Conservation (phyloP, 2,113 vertebrate genomes). For the Fregetta grallaria region DNA sequence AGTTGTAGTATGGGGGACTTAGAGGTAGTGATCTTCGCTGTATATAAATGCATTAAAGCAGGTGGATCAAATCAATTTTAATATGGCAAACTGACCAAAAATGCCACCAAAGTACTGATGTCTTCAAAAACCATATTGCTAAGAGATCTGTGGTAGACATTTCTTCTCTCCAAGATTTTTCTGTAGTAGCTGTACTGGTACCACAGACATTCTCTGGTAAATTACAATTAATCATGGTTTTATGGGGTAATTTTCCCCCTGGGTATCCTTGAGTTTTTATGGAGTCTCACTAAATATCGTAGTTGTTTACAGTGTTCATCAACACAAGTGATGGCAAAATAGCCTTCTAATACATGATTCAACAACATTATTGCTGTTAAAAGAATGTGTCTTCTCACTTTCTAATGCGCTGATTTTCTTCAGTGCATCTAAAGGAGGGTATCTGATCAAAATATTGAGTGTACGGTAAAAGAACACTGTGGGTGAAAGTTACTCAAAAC, state of each 20-base stretch:
- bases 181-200: neutral
- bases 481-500: neutral
- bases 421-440: neutral
- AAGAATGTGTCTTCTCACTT: conserved; percentile 2
- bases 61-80: neutral
- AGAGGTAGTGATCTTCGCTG: neutral
- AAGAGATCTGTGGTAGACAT: neutral
- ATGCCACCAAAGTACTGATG: neutral
- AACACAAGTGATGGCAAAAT: conserved; percentile 10
- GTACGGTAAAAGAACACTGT: neutral
- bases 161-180: neutral
- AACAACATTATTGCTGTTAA: neutral
- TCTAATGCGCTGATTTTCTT: conserved; percentile 1
- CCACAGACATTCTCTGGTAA: neutral
- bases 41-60: neutral
- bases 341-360: neutral
- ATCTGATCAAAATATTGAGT: neutral
- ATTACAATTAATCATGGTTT: neutral
- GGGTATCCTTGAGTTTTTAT: conserved; percentile 6
- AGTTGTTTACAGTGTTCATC: conserved; percentile 17
- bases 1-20: neutral
- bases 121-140: neutral
- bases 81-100: neutral
- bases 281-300: neutral
- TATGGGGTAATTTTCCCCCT: neutral